phyloP scores from a whole-genome alignment of 2,113 vertebrate genomes.

The Sebastes schlegelii region DNA sequence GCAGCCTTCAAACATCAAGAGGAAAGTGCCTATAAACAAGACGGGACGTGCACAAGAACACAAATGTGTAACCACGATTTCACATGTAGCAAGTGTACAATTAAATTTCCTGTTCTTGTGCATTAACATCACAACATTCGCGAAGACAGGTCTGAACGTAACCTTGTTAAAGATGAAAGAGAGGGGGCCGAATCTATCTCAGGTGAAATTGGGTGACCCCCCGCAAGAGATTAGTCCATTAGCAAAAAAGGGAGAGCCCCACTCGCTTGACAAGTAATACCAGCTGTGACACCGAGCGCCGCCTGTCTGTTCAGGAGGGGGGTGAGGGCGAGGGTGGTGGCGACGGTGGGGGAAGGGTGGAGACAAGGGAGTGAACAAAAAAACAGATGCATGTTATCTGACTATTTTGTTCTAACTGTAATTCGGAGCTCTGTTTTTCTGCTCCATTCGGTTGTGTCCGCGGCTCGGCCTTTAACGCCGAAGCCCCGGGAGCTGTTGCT shows the following conservation, averaged over 20 bases:
- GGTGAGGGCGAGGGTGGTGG: constrained; percentile 20
- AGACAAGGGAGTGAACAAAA: constrained; percentile 75
- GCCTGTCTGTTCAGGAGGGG: constrained; percentile 53
- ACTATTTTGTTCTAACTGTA: constrained; percentile 64
- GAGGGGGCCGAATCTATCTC: constrained; percentile 61
- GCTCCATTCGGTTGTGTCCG: constrained; percentile 36
- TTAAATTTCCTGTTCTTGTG: constrained; percentile 45
- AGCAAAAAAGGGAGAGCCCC: constrained; percentile 73
- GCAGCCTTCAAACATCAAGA: constrained; percentile 58
- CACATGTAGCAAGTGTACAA: constrained; percentile 49
- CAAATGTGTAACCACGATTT: constrained; percentile 38
- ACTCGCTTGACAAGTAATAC: constrained; percentile 79
- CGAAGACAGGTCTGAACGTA: constrained; percentile 50
- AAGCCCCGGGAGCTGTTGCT: constrained; percentile 32
- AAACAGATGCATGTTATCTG: constrained; percentile 75
- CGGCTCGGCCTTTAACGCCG: constrained; percentile 1
- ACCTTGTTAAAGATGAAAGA: constrained; percentile 70
- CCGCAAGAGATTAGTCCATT: constrained; percentile 78
- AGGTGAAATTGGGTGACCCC: constrained; percentile 77
- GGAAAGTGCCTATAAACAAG: constrained; percentile 45
- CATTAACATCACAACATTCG: constrained; percentile 31
- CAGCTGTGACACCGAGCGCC: constrained; percentile 80
- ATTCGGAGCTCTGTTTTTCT: constrained; percentile 44
- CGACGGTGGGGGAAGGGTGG: constrained; percentile 68
- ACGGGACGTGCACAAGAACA: constrained; percentile 37